phyloP scores from a whole-genome alignment of 2,113 vertebrate species.

The Dromas ardeola region DNA sequence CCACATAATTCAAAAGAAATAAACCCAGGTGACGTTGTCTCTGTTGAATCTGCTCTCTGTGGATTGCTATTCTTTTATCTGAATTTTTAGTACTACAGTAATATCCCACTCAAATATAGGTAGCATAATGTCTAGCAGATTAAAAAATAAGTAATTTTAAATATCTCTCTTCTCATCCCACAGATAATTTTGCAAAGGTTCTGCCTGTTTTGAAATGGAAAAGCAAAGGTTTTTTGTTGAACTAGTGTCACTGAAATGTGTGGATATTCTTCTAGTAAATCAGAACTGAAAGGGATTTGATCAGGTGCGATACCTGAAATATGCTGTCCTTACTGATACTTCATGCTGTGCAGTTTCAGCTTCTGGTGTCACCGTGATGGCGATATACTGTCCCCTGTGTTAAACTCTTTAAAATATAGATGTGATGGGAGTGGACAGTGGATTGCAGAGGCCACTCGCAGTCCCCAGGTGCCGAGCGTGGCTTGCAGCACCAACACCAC shows the following conservation, averaged over 20 bases:
- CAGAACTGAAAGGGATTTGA: background rate
- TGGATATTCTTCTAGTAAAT: background rate
- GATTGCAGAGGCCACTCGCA: background rate
- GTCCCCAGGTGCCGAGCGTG: background rate
- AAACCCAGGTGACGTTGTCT: conserved; percentile 8
- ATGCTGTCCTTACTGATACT: background rate
- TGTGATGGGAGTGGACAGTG: background rate
- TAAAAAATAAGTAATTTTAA: background rate
- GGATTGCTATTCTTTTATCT: background rate
- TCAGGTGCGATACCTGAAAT: background rate
- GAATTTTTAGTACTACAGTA: background rate
- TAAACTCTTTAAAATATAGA: background rate
- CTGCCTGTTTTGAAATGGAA: background rate
- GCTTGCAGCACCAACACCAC: background rate
- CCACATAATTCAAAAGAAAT: conserved; percentile 36
- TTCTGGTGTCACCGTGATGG: background rate
- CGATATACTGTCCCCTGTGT: background rate
- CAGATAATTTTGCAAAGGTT: background rate
- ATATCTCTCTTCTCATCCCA: background rate
- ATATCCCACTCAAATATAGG: background rate
- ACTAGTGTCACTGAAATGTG: background rate
- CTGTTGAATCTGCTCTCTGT: background rate
- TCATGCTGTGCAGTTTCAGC: background rate
- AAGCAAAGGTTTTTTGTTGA: background rate
- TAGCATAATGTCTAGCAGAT: background rate